Percentiles rank a stretch among this genome's conserved stretches.
These are phyloP conservation scores for Pollenia labialis DNA, from an alignment of 2,888 invertebrate species.

Conservation along the genomic window DNA sequence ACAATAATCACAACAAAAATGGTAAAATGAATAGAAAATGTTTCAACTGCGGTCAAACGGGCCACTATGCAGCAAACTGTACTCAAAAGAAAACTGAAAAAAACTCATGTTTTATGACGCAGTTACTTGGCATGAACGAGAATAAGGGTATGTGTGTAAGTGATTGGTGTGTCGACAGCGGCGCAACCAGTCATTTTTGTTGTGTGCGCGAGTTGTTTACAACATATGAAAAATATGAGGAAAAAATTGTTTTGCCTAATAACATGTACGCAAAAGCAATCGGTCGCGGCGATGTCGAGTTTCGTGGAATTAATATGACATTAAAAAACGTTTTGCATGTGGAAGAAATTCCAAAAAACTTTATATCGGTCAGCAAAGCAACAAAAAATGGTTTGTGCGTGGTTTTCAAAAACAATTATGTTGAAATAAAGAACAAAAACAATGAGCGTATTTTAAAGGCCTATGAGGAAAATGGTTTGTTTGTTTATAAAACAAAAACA, in stretches of 20 bases:
- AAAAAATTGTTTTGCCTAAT: constrained; percentile 40
- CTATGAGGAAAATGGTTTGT: constrained; percentile 17
- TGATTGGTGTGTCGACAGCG: not conserved
- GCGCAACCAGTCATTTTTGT: too few species aligned
- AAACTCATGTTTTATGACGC: constrained; percentile 37
- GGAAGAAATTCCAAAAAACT: constrained; percentile 23
- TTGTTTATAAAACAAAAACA: constrained; percentile 10
- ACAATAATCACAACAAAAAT: not conserved
- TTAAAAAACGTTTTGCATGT: constrained; percentile 31
- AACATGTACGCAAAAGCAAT: constrained; percentile 33
- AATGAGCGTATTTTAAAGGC: constrained; percentile 37
- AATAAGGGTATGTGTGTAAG: not conserved
- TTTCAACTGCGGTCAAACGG: not conserved
- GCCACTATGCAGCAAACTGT: constrained; percentile 11
- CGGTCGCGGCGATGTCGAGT: constrained; percentile 42
- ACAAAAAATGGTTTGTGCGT: constrained; percentile 4
- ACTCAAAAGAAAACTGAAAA: constrained; percentile 25
- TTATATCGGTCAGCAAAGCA: constrained; percentile 43
- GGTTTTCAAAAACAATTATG: constrained; percentile 37
- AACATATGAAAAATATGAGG: constrained; percentile 7
- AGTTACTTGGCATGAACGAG: constrained; percentile 22
- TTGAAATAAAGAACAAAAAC: constrained; percentile 24
- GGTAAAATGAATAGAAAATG: not conserved
- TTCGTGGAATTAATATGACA: constrained; percentile 16
- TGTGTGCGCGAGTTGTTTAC: constrained; percentile 25